Conservation (phyloP, 2,113 vertebrate species). For the Bufo bufo region DNA sequence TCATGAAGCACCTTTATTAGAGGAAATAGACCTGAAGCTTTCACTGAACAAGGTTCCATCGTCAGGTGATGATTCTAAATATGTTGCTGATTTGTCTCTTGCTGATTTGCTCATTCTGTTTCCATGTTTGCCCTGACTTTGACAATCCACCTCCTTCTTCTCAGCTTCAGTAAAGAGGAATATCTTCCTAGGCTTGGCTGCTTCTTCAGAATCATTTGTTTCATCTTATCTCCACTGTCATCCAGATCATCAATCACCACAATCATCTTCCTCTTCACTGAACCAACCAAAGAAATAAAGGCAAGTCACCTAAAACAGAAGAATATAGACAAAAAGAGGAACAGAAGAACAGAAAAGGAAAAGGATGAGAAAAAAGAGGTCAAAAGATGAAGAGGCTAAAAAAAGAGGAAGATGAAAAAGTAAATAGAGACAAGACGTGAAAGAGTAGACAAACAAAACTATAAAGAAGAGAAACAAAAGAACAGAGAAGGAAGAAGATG, state of each 20-base stretch:
- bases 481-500: no score
- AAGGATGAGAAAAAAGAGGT: background rate
- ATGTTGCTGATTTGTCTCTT: background rate
- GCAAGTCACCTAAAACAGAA: background rate
- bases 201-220: background rate
- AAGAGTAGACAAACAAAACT: background rate
- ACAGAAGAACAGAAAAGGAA: no score
- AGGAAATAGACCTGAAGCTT: no score
- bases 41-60: background rate
- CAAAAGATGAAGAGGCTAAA: background rate
- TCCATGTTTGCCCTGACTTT: background rate
- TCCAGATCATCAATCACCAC: conserved; percentile 21
- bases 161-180: background rate
- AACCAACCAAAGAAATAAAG: background rate
- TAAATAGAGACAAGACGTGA: background rate
- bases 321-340: background rate
- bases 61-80: background rate
- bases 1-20: background rate
- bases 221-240: background rate
- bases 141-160: background rate
- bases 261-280: conserved; percentile 28
- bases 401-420: background rate
- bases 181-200: background rate
- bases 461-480: background rate
- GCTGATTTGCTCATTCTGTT: conserved; percentile 4